A percentile compares a stretch with the other conserved stretches of the same genome.
Evolutionary conservation across 1,140 invertebrate genomes (phyloP).

Genomic region (Zophobas morio): DNA sequence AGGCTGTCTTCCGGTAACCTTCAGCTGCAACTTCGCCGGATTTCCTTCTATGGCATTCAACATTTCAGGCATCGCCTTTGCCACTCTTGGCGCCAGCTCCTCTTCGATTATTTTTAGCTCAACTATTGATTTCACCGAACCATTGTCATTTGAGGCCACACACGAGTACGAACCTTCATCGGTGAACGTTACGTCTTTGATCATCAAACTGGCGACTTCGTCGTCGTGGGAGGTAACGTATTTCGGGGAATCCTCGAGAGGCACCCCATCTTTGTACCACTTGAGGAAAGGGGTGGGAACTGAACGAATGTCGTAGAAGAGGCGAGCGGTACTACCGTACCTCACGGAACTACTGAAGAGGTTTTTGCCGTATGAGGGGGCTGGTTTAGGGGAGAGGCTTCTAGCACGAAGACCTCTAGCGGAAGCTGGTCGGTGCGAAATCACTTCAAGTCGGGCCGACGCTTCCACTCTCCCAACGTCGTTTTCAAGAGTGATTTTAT

Average conservation of each 20-base stretch:
- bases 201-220: conserved; percentile 68
- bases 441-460: conserved; percentile 84
- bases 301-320: conserved; percentile 73
- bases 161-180: conserved; percentile 81
- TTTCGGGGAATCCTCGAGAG: conserved; percentile 67
- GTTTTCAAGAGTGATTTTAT: conserved; percentile 86
- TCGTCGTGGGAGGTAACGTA: conserved; percentile 67
- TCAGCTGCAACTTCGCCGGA: conserved; percentile 52
- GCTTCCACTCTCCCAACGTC: conserved; percentile 86
- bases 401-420: conserved; percentile 67
- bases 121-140: conserved; percentile 65
- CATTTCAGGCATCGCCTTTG: conserved; percentile 55
- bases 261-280: conserved; percentile 76
- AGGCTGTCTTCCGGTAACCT: conserved; percentile 71
- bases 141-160: conserved; percentile 78
- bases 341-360: conserved; percentile 68
- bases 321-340: conserved; percentile 71
- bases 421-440: conserved; percentile 71
- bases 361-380: conserved; percentile 63
- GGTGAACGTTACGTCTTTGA: conserved; percentile 69
- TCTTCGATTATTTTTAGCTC: conserved; percentile 56
- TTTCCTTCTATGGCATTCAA: conserved; percentile 49
- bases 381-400: conserved; percentile 66
- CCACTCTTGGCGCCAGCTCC: conserved; percentile 53
- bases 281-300: conserved; percentile 73